phyloP scores from a whole-genome alignment of 2,113 vertebrate genomes.

The Salvelinus fontinalis region DNA sequence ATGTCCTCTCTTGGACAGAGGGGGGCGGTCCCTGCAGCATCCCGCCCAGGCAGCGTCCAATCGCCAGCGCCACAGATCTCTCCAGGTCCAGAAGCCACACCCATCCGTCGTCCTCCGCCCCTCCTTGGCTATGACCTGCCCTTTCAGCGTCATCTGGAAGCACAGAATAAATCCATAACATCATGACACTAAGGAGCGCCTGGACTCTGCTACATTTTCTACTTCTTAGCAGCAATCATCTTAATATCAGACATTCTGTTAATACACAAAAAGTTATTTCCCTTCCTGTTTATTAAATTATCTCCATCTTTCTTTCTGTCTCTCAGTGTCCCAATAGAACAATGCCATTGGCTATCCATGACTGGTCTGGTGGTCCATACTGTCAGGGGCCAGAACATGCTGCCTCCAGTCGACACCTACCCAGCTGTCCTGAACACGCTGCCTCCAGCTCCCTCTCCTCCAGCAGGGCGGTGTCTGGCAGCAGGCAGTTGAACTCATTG shows the following conservation, averaged over 20 bases:
- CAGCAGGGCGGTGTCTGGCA: conserved; percentile 69
- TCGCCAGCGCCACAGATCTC: conserved; percentile 73
- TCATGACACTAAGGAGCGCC: too few relatives aligned
- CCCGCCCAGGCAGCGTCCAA: conserved; percentile 77
- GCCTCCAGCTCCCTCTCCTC: conserved; percentile 72
- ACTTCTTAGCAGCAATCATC: too few relatives aligned
- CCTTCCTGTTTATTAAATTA: too few relatives aligned
- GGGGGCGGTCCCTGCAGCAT: conserved; percentile 76
- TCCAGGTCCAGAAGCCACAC: conserved; percentile 80
- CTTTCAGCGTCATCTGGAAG: conserved; percentile 63
- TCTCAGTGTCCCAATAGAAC: too few relatives aligned
- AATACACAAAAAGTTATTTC: too few relatives aligned
- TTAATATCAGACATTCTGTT: too few relatives aligned
- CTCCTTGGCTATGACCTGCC: conserved; percentile 15
- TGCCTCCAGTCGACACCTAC: background rate
- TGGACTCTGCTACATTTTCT: too few relatives aligned
- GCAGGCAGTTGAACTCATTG: conserved; percentile 73
- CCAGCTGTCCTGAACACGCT: conserved; percentile 44
- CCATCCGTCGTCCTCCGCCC: conserved; percentile 66
- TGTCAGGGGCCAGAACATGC: conserved; percentile 19
- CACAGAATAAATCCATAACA: background rate
- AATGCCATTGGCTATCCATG: too few relatives aligned
- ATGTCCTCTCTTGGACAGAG: conserved; percentile 70
- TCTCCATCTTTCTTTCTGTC: too few relatives aligned
- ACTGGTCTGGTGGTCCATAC: too few relatives aligned